Base-by-base conservation (phyloP, 2,797 vertebrate genomes). In the Chromis chromis region DNA sequence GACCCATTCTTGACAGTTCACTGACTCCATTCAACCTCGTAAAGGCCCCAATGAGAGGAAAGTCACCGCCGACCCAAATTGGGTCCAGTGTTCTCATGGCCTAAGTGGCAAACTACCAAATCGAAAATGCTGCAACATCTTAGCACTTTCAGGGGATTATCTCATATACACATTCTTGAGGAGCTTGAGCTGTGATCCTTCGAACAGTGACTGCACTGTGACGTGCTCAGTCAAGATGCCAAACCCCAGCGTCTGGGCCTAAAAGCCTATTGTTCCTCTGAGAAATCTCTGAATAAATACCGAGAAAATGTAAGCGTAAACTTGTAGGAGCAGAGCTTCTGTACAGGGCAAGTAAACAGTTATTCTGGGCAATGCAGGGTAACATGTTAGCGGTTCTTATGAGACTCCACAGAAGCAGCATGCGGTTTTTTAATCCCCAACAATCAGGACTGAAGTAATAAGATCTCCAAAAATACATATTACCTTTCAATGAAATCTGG, bases 1-100 rank as follows among this genome's bases (percentile, higher is more conserved):
- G 93, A 94, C 91, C 93, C 81, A 90, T 93, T 94, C 70, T 83
- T 90, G 73, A 92, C 89, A 78, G 93, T 90, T 93, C 91, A 92
- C 89, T 77, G 92, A 89, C 85, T 93, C 90, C 88, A 93, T 93
- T 94, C 85, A 92, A 72, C 68, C 31, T 65, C 0, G 10, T 1
- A 50, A 87, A 85, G 71, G 74, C 77, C 83, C 84, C 84, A 88
- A 84, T 82, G 72, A 91, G 79, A 87, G 72, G 21, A 65, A 87
- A 90, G 89, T 90, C 84, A 90, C 76, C 65, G 57, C 68, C 49
- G 33, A 83, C 73, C 42, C 84, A 78, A 84, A 84, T 58, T 31
- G 40, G 78, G 72, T 66, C 60, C 67, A 78, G 62, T 75, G 81
- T 80, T 88, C 80, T 88, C 49, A 64, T 31, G 62, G 74, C 69